Conservation (phyloP, 2,113 vertebrate species). For the Tyto alba region DNA sequence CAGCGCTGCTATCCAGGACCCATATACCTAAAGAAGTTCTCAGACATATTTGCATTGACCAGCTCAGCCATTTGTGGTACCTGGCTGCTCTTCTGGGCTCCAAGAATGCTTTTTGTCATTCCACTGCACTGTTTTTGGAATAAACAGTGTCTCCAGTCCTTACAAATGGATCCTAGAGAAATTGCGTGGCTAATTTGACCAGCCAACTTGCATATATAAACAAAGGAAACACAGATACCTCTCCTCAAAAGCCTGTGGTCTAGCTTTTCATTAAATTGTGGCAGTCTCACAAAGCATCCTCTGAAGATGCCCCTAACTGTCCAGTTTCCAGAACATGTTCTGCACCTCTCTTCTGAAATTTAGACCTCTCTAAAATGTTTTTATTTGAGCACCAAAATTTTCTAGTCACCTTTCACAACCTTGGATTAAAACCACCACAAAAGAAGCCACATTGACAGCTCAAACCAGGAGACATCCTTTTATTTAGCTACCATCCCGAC, state of each 20-base stretch:
- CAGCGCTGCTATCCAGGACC: background rate
- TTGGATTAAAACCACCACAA: background rate
- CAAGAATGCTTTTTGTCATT: background rate
- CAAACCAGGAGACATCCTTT: background rate
- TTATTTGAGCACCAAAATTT: background rate
- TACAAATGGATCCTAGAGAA: background rate
- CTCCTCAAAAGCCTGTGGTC: background rate
- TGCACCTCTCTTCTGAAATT: background rate
- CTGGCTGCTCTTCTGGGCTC: background rate
- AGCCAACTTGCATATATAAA: background rate
- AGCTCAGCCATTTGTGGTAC: background rate
- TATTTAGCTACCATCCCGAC: background rate
- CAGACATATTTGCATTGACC: background rate
- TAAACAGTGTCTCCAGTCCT: background rate
- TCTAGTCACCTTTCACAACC: background rate
- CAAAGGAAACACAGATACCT: background rate
- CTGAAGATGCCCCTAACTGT: background rate
- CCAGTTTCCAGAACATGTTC: background rate
- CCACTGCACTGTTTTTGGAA: background rate
- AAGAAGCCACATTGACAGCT: background rate
- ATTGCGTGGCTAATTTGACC: background rate
- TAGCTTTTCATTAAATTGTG: background rate
- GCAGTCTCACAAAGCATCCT: background rate
- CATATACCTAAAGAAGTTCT: background rate
- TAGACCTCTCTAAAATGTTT: background rate